phyloP scores from a whole-genome alignment of 2,797 vertebrate genomes.

The Podargus strigoides region DNA sequence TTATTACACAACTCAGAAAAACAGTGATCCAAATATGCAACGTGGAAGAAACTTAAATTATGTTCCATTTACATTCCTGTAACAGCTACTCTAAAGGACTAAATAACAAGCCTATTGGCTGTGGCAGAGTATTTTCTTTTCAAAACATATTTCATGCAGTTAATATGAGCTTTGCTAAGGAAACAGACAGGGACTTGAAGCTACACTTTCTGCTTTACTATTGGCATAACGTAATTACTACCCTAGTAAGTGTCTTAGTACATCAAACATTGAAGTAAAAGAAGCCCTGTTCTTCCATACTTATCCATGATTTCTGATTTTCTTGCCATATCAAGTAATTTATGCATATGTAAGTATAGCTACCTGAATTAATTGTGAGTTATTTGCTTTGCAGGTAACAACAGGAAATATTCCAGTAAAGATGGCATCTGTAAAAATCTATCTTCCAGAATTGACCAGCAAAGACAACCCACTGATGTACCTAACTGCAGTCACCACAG shows the following conservation, averaged over 20 bases:
- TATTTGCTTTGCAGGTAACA: slow-evolving; percentile 74
- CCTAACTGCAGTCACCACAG: slow-evolving; percentile 74
- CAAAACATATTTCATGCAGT: neutral
- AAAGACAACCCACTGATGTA: slow-evolving; percentile 84
- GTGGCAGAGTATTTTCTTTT: neutral
- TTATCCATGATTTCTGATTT: neutral
- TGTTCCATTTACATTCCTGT: neutral
- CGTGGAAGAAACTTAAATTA: slow-evolving; percentile 8
- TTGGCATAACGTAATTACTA: neutral
- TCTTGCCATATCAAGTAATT: neutral
- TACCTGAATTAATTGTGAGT: neutral
- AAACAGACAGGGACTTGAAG: neutral
- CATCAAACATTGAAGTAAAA: neutral
- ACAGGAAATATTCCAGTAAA: slow-evolving; percentile 81
- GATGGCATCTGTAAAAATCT: slow-evolving; percentile 78
- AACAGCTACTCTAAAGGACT: neutral
- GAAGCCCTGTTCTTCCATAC: neutral
- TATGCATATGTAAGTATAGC: neutral
- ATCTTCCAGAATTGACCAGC: slow-evolving; percentile 77
- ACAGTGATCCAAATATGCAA: neutral
- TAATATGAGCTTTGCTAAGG: neutral
- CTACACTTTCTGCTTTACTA: neutral
- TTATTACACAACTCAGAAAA: slow-evolving; percentile 3
- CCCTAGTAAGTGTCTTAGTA: neutral
- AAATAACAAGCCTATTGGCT: neutral